A percentile compares a stretch with the other conserved stretches of the same genome.
phyloP scores from a whole-genome alignment of 2,113 vertebrate species.

The Echinops telfairi region DNA sequence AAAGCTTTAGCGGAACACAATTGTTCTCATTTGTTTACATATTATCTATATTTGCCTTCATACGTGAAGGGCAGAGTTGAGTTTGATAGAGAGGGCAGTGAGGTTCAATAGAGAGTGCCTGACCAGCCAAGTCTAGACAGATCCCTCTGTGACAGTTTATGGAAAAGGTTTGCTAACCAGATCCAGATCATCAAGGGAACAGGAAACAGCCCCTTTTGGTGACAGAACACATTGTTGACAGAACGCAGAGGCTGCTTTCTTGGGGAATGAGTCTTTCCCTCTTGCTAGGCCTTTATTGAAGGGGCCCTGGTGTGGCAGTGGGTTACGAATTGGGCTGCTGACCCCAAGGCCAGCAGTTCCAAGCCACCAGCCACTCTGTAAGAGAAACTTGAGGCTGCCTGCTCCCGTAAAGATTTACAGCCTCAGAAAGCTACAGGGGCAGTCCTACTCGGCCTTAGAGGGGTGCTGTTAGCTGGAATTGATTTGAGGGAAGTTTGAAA shows the following conservation, averaged over 20 bases:
- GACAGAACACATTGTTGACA: background rate
- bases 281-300: background rate
- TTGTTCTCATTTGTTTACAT: background rate
- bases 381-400: no score
- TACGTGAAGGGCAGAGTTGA: background rate
- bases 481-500: no score
- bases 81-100: background rate
- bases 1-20: constrained; percentile 25
- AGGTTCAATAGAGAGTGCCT: no score
- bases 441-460: no score
- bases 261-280: background rate
- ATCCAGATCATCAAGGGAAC: background rate
- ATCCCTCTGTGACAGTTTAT: background rate
- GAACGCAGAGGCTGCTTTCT: background rate
- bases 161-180: background rate
- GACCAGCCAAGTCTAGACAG: background rate
- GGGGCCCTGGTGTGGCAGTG: background rate
- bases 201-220: background rate
- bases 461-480: no score
- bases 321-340: no score
- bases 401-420: no score
- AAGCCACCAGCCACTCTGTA: no score
- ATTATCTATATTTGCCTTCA: background rate
- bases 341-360: no score
- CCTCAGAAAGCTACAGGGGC: no score